A percentile compares a stretch with the other conserved stretches of the same genome.
Evolutionary conservation across 2,113 vertebrate species (phyloP).

Genomic region (Nesogale talazaci): DNA sequence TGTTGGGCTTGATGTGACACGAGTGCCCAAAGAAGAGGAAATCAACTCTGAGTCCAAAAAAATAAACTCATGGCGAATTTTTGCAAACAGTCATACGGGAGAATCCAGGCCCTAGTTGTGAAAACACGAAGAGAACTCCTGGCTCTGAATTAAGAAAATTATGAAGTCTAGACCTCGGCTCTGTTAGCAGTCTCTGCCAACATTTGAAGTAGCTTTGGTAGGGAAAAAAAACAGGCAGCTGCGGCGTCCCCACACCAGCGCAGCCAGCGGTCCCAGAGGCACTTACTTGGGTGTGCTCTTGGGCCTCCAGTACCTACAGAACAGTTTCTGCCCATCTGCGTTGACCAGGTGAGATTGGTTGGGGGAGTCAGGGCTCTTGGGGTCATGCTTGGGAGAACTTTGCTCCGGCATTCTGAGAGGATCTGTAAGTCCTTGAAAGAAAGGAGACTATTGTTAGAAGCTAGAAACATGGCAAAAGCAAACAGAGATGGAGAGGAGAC

Average conservation of each 20-base stretch:
- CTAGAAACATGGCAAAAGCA: slow-evolving; percentile 17
- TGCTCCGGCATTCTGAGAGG: slow-evolving; percentile 92
- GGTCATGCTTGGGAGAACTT: slow-evolving; percentile 89
- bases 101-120: background rate
- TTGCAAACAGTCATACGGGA: slow-evolving; percentile 44
- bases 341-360: slow-evolving; percentile 94
- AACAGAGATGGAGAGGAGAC: background rate
- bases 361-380: slow-evolving; percentile 90
- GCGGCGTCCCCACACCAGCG: fast-evolving
- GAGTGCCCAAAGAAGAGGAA: slow-evolving; percentile 13
- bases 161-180: background rate
- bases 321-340: slow-evolving; percentile 94
- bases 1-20: slow-evolving; percentile 57
- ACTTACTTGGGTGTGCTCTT: slow-evolving; percentile 91
- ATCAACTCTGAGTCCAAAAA: slow-evolving; percentile 59
- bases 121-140: slow-evolving; percentile 56
- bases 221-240: background rate
- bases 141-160: slow-evolving; percentile 35
- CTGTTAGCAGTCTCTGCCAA: background rate
- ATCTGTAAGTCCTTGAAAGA: slow-evolving; percentile 77
- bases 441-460: slow-evolving; percentile 64
- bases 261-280: background rate
- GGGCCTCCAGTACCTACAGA: slow-evolving; percentile 98
- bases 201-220: background rate
- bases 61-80: slow-evolving; percentile 52